Evolutionary conservation across 2,888 invertebrate species (phyloP).

Genomic region (Scelioninae gen. 1): DNA sequence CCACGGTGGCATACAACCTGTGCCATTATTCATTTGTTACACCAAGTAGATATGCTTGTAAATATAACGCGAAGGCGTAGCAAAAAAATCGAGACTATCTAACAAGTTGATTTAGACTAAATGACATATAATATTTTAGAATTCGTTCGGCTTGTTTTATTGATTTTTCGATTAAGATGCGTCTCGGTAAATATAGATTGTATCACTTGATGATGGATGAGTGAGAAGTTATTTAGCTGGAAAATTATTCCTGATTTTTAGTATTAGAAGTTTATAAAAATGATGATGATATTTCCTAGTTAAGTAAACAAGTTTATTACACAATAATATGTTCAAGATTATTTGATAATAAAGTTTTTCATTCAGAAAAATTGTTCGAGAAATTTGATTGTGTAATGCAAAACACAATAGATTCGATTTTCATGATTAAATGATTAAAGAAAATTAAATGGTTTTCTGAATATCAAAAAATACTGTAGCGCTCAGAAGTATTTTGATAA

Average conservation of each 20-base stretch:
- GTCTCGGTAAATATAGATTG: conserved; percentile 31
- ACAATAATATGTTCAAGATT: neutral
- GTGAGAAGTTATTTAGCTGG: conserved; percentile 19
- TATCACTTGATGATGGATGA: conserved; percentile 45
- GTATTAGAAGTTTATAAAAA: neutral
- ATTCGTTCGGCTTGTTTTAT: conserved; percentile 20
- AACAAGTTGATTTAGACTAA: conserved; percentile 59
- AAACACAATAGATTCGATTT: neutral
- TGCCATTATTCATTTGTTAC: conserved; percentile 70
- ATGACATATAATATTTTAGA: conserved; percentile 49
- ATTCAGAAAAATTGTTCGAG: neutral
- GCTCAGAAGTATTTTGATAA: no score
- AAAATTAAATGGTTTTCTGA: no score
- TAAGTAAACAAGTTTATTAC: neutral
- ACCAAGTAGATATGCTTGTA: conserved; percentile 61
- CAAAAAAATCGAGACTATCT: conserved; percentile 51
- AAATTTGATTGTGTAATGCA: neutral
- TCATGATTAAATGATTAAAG: no score
- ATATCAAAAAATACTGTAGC: no score
- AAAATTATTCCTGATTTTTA: conserved; percentile 8
- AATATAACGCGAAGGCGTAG: conserved; percentile 54
- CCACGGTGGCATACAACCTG: conserved; percentile 63
- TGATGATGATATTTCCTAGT: neutral
- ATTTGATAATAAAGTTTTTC: neutral
- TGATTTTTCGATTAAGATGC: conserved; percentile 31